A percentile compares a stretch with the other conserved stretches of the same genome.
These are phyloP conservation scores for Recurvirostra avosetta DNA, from an alignment of 2,113 vertebrate species.

Conservation along the genomic window DNA sequence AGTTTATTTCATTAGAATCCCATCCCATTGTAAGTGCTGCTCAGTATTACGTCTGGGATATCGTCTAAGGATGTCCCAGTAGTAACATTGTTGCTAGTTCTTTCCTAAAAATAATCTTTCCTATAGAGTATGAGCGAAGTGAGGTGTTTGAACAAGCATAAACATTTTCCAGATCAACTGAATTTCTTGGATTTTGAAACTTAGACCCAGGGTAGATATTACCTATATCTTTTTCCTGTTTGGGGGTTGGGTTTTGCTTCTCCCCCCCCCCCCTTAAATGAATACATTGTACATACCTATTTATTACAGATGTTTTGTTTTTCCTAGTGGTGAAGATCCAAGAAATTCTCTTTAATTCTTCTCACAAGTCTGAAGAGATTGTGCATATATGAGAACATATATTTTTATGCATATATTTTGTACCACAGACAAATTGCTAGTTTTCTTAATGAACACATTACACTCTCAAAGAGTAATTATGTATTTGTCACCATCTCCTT, in stretches of 20 bases:
- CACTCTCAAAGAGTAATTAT: not conserved
- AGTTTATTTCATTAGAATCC: not conserved
- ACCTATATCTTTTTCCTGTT: not conserved
- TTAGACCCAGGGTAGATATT: not conserved
- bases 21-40: not conserved
- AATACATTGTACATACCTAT: not conserved
- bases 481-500: slow-evolving; percentile 36
- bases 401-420: not conserved
- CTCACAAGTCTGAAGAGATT: not conserved
- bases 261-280: not conserved
- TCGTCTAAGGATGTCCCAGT: not conserved
- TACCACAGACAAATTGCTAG: not conserved
- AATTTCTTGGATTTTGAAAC: not conserved
- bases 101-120: not conserved
- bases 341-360: not conserved
- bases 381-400: not conserved
- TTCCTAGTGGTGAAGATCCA: not conserved
- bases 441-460: slow-evolving; percentile 48
- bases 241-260: not conserved
- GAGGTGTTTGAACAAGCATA: not conserved
- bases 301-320: not conserved
- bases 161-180: not conserved
- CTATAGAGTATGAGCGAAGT: not conserved
- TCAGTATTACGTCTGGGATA: not conserved
- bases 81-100: not conserved